phyloP scores from a whole-genome alignment of 2,797 vertebrate genomes.

The Otus scops region DNA sequence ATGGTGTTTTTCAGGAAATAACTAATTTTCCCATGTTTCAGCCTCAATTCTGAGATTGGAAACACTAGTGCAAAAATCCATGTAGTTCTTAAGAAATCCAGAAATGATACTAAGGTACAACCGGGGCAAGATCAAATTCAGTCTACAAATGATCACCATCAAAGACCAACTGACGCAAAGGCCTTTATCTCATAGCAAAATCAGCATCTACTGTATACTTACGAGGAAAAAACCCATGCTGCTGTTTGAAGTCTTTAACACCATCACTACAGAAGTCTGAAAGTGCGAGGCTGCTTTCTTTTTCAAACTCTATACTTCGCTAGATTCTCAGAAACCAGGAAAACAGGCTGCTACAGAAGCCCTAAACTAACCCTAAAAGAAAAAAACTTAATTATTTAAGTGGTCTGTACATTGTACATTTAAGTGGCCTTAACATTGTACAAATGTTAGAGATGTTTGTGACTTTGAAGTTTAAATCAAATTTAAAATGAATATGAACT shows the following conservation, averaged over 20 bases:
- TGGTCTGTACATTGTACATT: neutral
- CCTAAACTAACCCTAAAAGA: neutral
- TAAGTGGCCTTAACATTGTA: neutral
- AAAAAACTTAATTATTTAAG: neutral
- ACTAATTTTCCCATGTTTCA: neutral
- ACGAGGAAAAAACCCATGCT: neutral
- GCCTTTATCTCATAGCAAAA: constrained; percentile 13
- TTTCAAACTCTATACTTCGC: neutral
- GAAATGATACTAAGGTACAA: neutral
- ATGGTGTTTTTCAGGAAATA: neutral
- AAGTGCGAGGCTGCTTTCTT: constrained; percentile 27
- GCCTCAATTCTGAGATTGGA: neutral
- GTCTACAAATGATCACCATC: neutral
- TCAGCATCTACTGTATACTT: constrained; percentile 45
- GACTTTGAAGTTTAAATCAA: neutral
- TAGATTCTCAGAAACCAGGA: constrained; percentile 48
- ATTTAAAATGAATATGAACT: neutral
- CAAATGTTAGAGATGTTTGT: neutral
- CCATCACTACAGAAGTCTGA: neutral
- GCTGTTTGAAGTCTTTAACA: constrained; percentile 36
- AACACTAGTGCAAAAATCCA: neutral
- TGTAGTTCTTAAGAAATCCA: neutral
- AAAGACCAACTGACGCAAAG: neutral
- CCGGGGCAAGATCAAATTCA: neutral
- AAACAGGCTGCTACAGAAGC: neutral